Evolutionary conservation across 2,113 vertebrate species (phyloP).

Genomic region (Datnioides undecimradiatus): DNA sequence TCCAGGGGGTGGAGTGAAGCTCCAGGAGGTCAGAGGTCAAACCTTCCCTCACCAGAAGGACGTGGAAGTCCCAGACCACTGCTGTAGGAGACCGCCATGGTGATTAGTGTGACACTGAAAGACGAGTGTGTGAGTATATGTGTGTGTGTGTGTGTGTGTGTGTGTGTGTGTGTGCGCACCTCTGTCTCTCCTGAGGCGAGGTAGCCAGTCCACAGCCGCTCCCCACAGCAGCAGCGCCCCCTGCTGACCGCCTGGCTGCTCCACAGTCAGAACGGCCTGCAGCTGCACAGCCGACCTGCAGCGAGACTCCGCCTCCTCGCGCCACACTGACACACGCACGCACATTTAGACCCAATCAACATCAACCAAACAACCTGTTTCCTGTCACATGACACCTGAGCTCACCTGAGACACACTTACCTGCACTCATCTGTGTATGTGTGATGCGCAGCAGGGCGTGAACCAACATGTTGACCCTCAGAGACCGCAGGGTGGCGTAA

Average conservation of each 20-base stretch:
- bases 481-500: constrained; percentile 81
- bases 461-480: constrained; percentile 87
- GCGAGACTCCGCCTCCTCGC: constrained; percentile 83
- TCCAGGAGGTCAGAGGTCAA: constrained; percentile 85
- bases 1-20: constrained; percentile 94
- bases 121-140: too few species aligned
- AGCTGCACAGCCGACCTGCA: constrained; percentile 84
- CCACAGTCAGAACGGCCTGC: constrained; percentile 89
- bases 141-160: too few species aligned
- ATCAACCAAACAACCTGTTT: not conserved
- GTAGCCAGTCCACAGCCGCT: constrained; percentile 84
- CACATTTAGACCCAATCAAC: not conserved
- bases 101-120: too few species aligned
- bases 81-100: constrained; percentile 80
- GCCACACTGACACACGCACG: constrained; percentile 70
- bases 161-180: constrained; percentile 72
- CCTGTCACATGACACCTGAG: not conserved
- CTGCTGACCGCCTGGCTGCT: constrained; percentile 85
- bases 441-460: constrained; percentile 87
- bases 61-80: constrained; percentile 92
- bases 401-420: too few species aligned
- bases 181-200: constrained; percentile 86
- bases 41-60: constrained; percentile 87
- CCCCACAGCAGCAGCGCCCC: constrained; percentile 91
- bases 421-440: constrained; percentile 82